Percentiles rank a stretch among this genome's conserved stretches.
These are phyloP conservation scores for Acrossocheilus wenchowensis DNA, from an alignment of 2,797 vertebrate genomes.

Conservation along the genomic window DNA sequence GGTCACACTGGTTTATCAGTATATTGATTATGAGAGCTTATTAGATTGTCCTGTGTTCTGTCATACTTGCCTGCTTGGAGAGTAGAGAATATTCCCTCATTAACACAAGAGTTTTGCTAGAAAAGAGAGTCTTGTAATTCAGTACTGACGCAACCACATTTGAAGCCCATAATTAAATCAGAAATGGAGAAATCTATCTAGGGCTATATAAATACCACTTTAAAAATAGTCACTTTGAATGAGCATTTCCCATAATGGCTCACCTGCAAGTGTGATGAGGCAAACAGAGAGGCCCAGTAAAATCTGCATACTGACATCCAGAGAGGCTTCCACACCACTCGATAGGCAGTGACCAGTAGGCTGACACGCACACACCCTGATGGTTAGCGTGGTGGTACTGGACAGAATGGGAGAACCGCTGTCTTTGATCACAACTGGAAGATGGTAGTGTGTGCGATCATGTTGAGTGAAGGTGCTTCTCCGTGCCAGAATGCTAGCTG, in stretches of 20 bases:
- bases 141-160: background rate
- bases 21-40: constrained; percentile 55
- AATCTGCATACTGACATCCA: constrained; percentile 81
- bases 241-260: constrained; percentile 54
- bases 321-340: constrained; percentile 78
- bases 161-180: background rate
- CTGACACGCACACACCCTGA: constrained; percentile 88
- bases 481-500: constrained; percentile 86
- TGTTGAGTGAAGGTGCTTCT: constrained; percentile 83
- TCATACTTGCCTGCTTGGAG: constrained; percentile 75
- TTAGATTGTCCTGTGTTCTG: constrained; percentile 66
- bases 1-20: constrained; percentile 66
- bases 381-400: constrained; percentile 88
- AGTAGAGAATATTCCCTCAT: constrained; percentile 64
- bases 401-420: constrained; percentile 86
- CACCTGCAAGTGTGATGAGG: constrained; percentile 84
- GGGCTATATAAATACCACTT: background rate
- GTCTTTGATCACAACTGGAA: constrained; percentile 87
- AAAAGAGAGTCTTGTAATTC: constrained; percentile 64
- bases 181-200: background rate
- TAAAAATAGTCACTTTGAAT: background rate
- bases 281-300: constrained; percentile 82
- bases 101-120: constrained; percentile 71
- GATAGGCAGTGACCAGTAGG: constrained; percentile 73
- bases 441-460: constrained; percentile 81